A percentile compares a stretch with the other conserved stretches of the same genome.
Conservation (phyloP, 2,797 vertebrate genomes). For the Urocyon cinereoargenteus region DNA sequence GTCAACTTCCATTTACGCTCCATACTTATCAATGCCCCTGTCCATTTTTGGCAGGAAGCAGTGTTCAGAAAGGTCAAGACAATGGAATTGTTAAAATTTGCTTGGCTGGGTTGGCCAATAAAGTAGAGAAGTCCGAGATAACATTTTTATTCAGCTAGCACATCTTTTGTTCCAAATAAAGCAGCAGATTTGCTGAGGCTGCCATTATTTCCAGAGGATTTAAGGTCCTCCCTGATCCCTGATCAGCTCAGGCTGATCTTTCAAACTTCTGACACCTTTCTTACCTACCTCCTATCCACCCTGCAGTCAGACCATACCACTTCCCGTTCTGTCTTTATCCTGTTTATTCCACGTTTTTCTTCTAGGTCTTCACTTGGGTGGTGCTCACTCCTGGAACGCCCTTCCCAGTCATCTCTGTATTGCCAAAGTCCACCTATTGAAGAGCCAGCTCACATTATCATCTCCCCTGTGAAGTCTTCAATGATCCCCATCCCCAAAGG, state of each 20-base stretch:
- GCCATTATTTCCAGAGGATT: not conserved
- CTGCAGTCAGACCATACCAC: accelerated
- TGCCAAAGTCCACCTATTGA: not conserved
- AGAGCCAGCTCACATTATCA: not conserved
- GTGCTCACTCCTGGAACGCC: not conserved
- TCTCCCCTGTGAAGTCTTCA: not conserved
- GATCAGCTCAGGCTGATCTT: not conserved
- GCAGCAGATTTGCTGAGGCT: not conserved
- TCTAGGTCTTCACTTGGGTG: not conserved
- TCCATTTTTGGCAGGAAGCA: not conserved
- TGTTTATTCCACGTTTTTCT: not conserved
- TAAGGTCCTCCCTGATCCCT: not conserved
- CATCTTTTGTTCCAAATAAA: not conserved
- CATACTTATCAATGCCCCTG: not conserved
- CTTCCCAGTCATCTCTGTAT: not conserved
- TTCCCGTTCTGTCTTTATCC: too few relatives aligned
- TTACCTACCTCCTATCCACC: not conserved
- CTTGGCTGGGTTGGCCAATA: not conserved
- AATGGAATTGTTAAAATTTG: not conserved
- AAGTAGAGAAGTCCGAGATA: constrained; percentile 16
- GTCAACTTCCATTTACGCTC: accelerated
- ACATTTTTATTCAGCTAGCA: not conserved
- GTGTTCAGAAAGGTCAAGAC: not conserved
- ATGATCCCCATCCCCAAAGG: not conserved
- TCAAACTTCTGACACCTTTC: not conserved